Evolutionary conservation across 2,797 vertebrate species (phyloP), one percentile per base, ranked within the genome.

Genomic region (Sarcoramphus papa): DNA sequence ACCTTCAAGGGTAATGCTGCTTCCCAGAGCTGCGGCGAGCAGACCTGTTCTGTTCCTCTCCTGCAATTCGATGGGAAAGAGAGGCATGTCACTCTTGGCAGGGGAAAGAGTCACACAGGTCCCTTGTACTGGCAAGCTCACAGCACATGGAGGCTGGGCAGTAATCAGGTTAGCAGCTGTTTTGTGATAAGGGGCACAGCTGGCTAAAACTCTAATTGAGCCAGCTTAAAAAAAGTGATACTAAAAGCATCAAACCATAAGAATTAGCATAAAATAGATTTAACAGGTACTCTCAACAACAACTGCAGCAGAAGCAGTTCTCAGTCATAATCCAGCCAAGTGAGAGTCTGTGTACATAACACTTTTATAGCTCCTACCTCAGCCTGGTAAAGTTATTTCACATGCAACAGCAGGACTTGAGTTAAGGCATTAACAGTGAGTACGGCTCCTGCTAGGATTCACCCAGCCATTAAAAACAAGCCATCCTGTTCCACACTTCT

Each of bases 1-100:
- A 75, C 23, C 50, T 50, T 10, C 28, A 5, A 0, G 0, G 33
- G 20, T 28, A 72, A 64, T 0, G 0, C n/a, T 50, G 51, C 31
- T 54, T 30, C 50, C 73, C 76, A 54, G 72, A 74, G 43, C 74
- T 54, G 63, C 24, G 10, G 43, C 7, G 2, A 91, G 30, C 48
- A 59, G 47, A 69, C 7, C 54, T 51, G 3, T 3, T 22, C 67
- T 23, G 48, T 2, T 50, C 43, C 51, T 73, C 48, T 63, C 68
- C 50, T 24, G 54, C 43, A 57, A 5, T 24, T 24, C 4, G 1
- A 17, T 1, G 23, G 68, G 23, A 41, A 51, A 73, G 23, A 2
- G 10, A 48, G 31, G 30, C 43, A 35, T 3, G 25, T n/a, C 30
- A 4, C 14, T 48, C 33, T 18, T 21, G 19, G n/a, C 69, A 78